Evolutionary conservation across 2,888 invertebrate species (phyloP).

Genomic region (Hanleya hanleyi): DNA sequence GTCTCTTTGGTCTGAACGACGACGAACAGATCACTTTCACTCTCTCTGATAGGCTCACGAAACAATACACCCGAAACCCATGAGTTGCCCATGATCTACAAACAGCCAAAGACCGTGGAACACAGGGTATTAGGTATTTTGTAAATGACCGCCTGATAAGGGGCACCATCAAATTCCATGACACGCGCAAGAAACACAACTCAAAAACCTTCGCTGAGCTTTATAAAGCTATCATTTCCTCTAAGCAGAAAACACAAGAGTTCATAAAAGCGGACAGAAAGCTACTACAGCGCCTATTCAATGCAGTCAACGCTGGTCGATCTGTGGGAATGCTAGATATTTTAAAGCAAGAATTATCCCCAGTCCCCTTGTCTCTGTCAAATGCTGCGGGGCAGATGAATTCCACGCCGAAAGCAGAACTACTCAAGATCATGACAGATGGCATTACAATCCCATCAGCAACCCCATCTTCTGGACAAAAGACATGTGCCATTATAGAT

Average conservation of each 20-base stretch:
- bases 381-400: not conserved
- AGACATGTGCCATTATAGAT: not conserved
- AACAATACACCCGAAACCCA: no score
- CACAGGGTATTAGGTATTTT: not conserved
- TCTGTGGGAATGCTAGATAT: slow-evolving; percentile 1
- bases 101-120: not conserved
- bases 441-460: not conserved
- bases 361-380: not conserved
- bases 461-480: not conserved
- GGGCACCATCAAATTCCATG: no score
- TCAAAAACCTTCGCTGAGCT: slow-evolving; percentile 12
- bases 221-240: not conserved
- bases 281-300: slow-evolving; percentile 10
- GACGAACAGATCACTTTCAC: no score
- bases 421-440: not conserved
- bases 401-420: no score
- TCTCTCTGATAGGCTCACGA: not conserved
- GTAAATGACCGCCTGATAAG: not conserved
- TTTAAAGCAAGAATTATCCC: slow-evolving; percentile 12
- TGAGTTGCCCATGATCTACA: not conserved
- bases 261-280: slow-evolving; percentile 11
- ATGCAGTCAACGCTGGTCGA: slow-evolving; percentile 9
- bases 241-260: not conserved
- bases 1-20: no score
- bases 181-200: not conserved